Conservation (phyloP, 2,888 invertebrate genomes). For the Falcaria lacertinaria region DNA sequence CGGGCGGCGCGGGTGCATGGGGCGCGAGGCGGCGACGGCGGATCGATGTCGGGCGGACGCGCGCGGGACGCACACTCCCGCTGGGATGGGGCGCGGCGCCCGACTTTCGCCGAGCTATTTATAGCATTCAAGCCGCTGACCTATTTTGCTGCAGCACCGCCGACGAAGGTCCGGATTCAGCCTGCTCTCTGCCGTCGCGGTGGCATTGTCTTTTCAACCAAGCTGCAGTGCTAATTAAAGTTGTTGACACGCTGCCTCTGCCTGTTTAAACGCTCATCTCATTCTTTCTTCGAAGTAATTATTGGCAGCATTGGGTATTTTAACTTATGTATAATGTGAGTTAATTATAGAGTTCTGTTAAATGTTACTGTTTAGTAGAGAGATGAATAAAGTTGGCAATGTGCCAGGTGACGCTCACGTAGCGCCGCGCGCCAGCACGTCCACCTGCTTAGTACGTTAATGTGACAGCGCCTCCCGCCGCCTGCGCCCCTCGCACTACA, state of each 20-base stretch:
- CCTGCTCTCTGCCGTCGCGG: slow-evolving; percentile 67
- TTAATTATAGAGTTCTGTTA: background rate
- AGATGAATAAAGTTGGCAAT: slow-evolving; percentile 10
- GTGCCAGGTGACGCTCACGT: slow-evolving; percentile 4
- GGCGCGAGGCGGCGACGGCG: slow-evolving; percentile 20
- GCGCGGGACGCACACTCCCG: slow-evolving; percentile 47
- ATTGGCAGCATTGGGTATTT: slow-evolving; percentile 11
- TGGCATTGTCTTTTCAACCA: slow-evolving; percentile 73
- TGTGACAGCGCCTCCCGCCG: slow-evolving; percentile 33
- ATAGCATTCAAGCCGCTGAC: slow-evolving; percentile 79
- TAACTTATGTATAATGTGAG: background rate
- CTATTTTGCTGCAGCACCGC: slow-evolving; percentile 75
- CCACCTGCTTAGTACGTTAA: slow-evolving; percentile 59
- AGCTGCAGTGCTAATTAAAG: slow-evolving; percentile 77
- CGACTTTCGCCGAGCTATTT: slow-evolving; percentile 78
- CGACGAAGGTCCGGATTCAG: slow-evolving; percentile 77
- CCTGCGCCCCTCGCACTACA: slow-evolving; percentile 18
- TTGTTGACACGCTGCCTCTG: slow-evolving; percentile 66
- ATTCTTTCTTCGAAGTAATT: slow-evolving; percentile 33
- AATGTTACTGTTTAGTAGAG: background rate
- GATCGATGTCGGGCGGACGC: slow-evolving; percentile 44
- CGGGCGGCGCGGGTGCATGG: slow-evolving; percentile 18
- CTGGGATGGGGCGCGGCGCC: slow-evolving; percentile 69
- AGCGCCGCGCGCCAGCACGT: slow-evolving; percentile 48
- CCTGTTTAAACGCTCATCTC: slow-evolving; percentile 38